Percentiles rank a stretch among this genome's conserved stretches.
phyloP scores from a whole-genome alignment of 2,888 invertebrate genomes.

The Augiades crinisus region DNA sequence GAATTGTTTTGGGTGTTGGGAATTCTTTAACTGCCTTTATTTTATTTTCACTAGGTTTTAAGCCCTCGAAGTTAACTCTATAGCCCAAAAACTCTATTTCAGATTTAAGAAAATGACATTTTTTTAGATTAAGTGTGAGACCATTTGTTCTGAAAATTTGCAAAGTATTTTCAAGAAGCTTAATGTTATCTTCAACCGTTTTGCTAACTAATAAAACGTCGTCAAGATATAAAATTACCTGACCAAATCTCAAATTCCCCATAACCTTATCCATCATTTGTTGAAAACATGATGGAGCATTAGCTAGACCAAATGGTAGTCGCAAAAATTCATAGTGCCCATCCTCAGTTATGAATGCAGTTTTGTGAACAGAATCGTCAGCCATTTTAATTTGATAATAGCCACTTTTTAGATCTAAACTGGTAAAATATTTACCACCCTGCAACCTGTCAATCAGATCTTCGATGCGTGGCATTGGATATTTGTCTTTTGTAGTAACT shows the following conservation, averaged over 20 bases:
- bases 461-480: slow-evolving; percentile 10
- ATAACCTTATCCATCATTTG: slow-evolving; percentile 25
- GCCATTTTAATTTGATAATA: slow-evolving; percentile 4
- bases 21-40: slow-evolving; percentile 32
- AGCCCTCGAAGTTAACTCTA: slow-evolving; percentile 22
- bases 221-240: slow-evolving; percentile 27
- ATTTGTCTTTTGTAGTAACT: neutral
- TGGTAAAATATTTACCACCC: neutral
- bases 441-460: slow-evolving; percentile 3
- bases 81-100: slow-evolving; percentile 36
- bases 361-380: slow-evolving; percentile 42
- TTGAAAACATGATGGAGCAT: slow-evolving; percentile 28
- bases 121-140: slow-evolving; percentile 37
- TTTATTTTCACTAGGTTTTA: slow-evolving; percentile 33
- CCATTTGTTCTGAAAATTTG: slow-evolving; percentile 30
- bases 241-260: slow-evolving; percentile 27
- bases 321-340: slow-evolving; percentile 49
- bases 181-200: neutral
- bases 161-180: slow-evolving; percentile 15
- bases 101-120: slow-evolving; percentile 35
- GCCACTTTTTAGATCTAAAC: slow-evolving; percentile 8
- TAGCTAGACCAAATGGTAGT: slow-evolving; percentile 32
- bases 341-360: slow-evolving; percentile 48
- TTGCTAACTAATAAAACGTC: neutral
- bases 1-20: slow-evolving; percentile 32